Evolutionary conservation across 2,797 vertebrate genomes (phyloP).

Genomic region (Pteropus rufus): DNA sequence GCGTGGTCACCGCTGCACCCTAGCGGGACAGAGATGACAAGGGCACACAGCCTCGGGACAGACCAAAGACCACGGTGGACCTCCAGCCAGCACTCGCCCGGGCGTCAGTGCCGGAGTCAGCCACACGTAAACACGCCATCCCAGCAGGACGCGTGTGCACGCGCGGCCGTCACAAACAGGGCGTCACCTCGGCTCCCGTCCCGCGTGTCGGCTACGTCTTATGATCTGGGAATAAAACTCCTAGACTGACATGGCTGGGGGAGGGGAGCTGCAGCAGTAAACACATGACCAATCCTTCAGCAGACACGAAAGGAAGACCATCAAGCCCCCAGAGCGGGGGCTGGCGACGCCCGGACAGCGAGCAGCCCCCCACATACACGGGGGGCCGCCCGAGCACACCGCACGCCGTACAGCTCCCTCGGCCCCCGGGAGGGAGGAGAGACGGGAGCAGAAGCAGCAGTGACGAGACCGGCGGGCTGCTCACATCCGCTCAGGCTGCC

Average conservation of each 20-base stretch:
- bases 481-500: slow-evolving; percentile 24
- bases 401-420: too few species aligned
- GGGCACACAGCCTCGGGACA: accelerated
- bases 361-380: neutral
- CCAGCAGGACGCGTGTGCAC: neutral
- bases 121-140: too few species aligned
- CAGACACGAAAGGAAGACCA: accelerated
- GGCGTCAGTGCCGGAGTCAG: accelerated
- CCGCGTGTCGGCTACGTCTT: accelerated
- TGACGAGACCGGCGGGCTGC: neutral
- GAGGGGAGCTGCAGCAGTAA: too few species aligned
- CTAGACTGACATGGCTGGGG: accelerated
- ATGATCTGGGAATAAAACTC: neutral
- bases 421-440: neutral
- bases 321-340: accelerated
- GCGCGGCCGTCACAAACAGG: accelerated
- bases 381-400: neutral
- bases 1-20: accelerated
- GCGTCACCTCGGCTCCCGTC: accelerated
- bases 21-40: accelerated
- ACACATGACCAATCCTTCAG: neutral
- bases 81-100: accelerated
- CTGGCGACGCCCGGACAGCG: accelerated
- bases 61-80: accelerated
- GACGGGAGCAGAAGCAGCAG: slow-evolving; percentile 53